Evolutionary conservation across 1,140 invertebrate species (phyloP), one percentile per base, ranked within the genome.

Genomic region (Papilio polytes): DNA sequence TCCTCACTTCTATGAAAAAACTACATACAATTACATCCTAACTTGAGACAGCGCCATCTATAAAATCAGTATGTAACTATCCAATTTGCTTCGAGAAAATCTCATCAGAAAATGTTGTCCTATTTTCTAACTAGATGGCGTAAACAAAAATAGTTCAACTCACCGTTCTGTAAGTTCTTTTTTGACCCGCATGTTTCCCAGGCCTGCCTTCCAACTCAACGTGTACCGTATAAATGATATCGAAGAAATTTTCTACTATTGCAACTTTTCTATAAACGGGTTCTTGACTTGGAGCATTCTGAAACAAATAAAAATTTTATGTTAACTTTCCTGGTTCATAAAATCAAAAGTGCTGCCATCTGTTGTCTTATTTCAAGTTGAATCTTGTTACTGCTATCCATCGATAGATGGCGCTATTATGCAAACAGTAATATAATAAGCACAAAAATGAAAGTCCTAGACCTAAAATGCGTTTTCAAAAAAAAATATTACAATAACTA

Each of bases 171-270:
- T 99, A 99, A 0, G 98, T 99, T 78, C 98, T 96, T 90, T 99
- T 99, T 91, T 99, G 98, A 53, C 98, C 98, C 15, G 98, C 98
- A 91, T 99, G 98, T 94, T 98, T 98, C 72, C 98, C 98, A 82
- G 97, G 97, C 88, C 98, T 96, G 84, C 98, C 98, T 92, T 98
- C 98, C 83, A 98, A 96, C 90, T 98, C 98, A 48, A 99, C 98
- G 91, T 99, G 98, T 20, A 99, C 98, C 26, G 97, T 97, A 95
- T 99, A 98, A 85, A 99, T 99, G 82, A 99, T 99, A 91, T 99
- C 98, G 92, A 99, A 99, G 95, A 99, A 99, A 88, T 99, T 98
- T 95, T 99, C 99, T 13, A 99, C 99, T 31, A 99, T 97, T 0
- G 98, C 98, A 8, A 99, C 98, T 91, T 98, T 98, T 89, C 98